phyloP scores from a whole-genome alignment of 2,113 vertebrate species.

The Nycticorax nycticorax region DNA sequence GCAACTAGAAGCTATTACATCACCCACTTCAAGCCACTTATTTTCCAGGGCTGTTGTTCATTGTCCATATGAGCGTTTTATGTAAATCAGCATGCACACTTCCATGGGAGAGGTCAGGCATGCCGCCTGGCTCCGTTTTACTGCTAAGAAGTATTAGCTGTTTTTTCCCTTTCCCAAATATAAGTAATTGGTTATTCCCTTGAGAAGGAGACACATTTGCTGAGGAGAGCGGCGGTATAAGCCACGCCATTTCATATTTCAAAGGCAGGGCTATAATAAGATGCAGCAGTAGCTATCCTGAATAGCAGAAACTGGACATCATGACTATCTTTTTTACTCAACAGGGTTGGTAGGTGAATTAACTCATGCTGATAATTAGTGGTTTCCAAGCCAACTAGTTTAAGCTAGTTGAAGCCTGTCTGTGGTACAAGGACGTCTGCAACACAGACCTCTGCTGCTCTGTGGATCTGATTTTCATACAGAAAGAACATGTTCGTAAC shows the following conservation, averaged over 20 bases:
- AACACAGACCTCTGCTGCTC: not conserved
- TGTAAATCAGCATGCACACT: not conserved
- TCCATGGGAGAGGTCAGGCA: not conserved
- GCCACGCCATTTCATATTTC: not conserved
- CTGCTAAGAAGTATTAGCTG: not conserved
- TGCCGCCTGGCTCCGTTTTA: not conserved
- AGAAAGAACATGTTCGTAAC: not conserved
- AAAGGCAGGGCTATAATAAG: not conserved
- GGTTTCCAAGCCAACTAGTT: not conserved
- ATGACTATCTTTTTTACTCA: not conserved
- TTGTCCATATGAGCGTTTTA: not conserved
- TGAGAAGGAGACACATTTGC: not conserved
- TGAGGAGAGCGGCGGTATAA: not conserved
- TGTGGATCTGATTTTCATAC: not conserved
- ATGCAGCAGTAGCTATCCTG: not conserved
- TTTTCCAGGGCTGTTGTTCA: not conserved
- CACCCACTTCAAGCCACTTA: not conserved
- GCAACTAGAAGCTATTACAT: not conserved
- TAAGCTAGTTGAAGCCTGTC: not conserved
- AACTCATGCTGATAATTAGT: slow-evolving; percentile 11
- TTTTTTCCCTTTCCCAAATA: not conserved
- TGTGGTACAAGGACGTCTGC: not conserved
- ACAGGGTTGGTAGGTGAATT: not conserved
- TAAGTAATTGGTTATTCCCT: slow-evolving; percentile 12
- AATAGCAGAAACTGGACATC: not conserved